These are phyloP conservation scores for Drosophila repletoides DNA, from an alignment of 1,140 invertebrate species.

Conservation along the genomic window DNA sequence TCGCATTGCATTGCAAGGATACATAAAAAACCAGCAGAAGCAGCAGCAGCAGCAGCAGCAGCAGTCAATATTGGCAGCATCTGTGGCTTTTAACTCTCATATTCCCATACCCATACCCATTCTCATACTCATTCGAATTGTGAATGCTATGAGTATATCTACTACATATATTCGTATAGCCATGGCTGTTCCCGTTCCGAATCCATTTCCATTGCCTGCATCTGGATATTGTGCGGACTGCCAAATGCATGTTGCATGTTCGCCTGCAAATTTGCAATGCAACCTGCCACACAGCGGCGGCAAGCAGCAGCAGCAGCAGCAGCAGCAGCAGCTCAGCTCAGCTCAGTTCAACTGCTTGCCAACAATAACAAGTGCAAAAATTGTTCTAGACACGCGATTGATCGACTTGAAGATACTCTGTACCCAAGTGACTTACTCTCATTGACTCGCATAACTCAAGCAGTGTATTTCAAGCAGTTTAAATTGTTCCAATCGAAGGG, in stretches of 20 bases:
- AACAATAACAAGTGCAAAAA: too few species aligned
- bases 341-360: slow-evolving; percentile 11
- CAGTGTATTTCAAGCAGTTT: too few species aligned
- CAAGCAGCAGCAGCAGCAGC: slow-evolving; percentile 11
- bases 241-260: slow-evolving; percentile 79
- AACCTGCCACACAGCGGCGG: slow-evolving; percentile 56
- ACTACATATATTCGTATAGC: too few species aligned
- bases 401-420: too few species aligned
- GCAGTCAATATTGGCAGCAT: slow-evolving; percentile 77
- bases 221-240: slow-evolving; percentile 65
- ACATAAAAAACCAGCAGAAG: slow-evolving; percentile 35
- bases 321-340: slow-evolving; percentile 14
- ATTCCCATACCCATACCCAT: neutral
- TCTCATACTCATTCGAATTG: slow-evolving; percentile 1
- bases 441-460: too few species aligned
- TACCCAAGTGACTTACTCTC: too few species aligned
- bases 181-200: neutral
- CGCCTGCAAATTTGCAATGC: slow-evolving; percentile 73
- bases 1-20: slow-evolving; percentile 72
- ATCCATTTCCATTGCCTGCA: neutral
- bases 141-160: too few species aligned
- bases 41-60: slow-evolving; percentile 19
- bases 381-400: too few species aligned
- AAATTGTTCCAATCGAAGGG: too few species aligned
- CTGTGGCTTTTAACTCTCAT: slow-evolving; percentile 46